These are phyloP conservation scores for Dipodomys stephensi DNA, from an alignment of 2,113 vertebrate genomes.

Conservation along the genomic window DNA sequence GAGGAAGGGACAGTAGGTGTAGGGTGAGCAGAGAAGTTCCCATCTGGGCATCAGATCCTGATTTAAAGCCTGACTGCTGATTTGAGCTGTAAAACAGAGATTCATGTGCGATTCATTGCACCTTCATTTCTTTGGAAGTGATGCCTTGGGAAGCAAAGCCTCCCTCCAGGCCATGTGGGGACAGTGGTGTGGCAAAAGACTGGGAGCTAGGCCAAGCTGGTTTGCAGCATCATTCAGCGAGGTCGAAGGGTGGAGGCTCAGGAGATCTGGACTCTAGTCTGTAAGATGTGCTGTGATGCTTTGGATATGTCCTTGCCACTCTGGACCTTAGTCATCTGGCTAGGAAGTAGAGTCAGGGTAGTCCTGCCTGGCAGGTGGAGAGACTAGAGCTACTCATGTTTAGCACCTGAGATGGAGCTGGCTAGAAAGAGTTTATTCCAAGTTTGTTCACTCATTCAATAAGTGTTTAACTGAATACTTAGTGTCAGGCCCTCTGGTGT, in stretches of 20 bases:
- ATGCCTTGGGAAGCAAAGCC: background rate
- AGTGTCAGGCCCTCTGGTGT: background rate
- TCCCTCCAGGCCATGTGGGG: background rate
- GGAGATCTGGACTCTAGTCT: background rate
- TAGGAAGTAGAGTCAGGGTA: background rate
- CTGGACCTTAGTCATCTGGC: background rate
- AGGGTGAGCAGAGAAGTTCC: background rate
- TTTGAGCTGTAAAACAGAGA: background rate
- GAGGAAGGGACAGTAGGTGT: background rate
- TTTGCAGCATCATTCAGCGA: background rate
- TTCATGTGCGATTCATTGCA: background rate
- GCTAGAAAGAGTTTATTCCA: background rate
- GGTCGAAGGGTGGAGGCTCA: background rate
- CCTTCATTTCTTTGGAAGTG: background rate
- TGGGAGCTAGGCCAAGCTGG: background rate
- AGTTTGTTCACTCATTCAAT: background rate
- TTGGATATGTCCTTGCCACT: background rate
- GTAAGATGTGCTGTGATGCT: background rate
- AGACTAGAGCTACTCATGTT: background rate
- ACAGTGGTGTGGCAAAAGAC: background rate
- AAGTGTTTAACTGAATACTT: background rate
- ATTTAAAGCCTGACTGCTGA: background rate
- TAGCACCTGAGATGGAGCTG: background rate
- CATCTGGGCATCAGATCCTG: accelerated
- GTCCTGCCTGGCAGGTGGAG: background rate